Base-by-base conservation (phyloP, 2,888 invertebrate species). In the Rotaria macrura region DNA sequence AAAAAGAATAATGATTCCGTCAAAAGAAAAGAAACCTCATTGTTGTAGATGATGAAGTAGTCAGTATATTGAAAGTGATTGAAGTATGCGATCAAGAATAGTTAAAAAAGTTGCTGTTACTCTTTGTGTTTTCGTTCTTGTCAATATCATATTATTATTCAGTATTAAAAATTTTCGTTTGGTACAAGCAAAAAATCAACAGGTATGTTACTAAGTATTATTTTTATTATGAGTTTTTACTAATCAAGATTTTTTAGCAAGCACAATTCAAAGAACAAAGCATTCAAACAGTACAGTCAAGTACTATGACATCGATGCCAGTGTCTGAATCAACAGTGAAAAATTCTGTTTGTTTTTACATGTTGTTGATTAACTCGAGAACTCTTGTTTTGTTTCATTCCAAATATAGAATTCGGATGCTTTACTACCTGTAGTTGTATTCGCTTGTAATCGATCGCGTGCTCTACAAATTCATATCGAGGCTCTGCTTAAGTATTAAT, bases 371-470 rank as follows among this genome's bases (percentile, higher is more conserved):
- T 57, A 4, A 57, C 29, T 7, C 7, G 29, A n/a, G 57, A 49
- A 49, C 17, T 49, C 4, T 57, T 9, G 12, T 57, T 57, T 57
- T 57, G 6, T 29, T 57, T 17, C 17, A 40, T 74, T 20, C 9
- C 4, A 9, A 74, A 40, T 9, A 43, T 79, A 79, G 79, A 40
- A 79, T 6, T 25, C n/a, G 10, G 34, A 34, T 84, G 84, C 38
- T 29, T 47, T 83, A 52, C 74, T 84, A 57, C 84, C 84, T 6
- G 54, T 86, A 29, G 49, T 86, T n/a, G 86, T 86, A 20, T 84
- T 86, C 74, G 74, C 86, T 17, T 86, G 86, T 74, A 86, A 86
- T 84, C 74, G 86, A n/a, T 54, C 86, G 5, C 72, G 74, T 72
- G 74, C 86, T 84, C 84, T 86, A 12, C 84, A 84, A 84, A 57